These are phyloP conservation scores for Congeria kusceri DNA, from an alignment of 2,888 invertebrate genomes.

Conservation along the genomic window DNA sequence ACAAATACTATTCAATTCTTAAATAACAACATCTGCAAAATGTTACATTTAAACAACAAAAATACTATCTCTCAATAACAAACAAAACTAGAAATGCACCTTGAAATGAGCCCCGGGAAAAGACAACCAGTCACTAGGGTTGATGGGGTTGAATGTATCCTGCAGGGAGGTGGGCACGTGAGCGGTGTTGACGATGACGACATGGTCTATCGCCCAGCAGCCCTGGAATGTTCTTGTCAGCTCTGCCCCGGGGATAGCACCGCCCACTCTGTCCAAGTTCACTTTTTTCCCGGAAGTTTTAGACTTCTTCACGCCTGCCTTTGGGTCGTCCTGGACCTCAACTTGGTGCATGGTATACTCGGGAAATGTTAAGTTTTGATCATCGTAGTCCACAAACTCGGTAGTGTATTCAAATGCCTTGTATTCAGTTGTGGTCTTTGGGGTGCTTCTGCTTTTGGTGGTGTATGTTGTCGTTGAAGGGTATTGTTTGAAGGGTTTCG, in stretches of 20 bases:
- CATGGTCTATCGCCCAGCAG: conserved; percentile 85
- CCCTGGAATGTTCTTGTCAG: conserved; percentile 74
- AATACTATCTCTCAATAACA: conserved; percentile 55
- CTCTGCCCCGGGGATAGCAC: conserved; percentile 32
- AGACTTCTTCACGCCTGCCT: neutral
- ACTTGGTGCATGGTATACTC: conserved; percentile 21
- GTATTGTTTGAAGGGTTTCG: neutral
- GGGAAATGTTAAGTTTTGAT: no score
- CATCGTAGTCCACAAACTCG: no score
- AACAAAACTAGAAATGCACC: no score
- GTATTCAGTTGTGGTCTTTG: neutral
- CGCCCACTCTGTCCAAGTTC: neutral
- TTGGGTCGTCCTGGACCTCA: neutral
- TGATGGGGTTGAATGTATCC: conserved; percentile 85
- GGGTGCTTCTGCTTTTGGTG: neutral
- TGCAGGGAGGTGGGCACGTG: conserved; percentile 76
- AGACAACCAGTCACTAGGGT: conserved; percentile 85
- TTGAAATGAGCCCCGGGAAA: conserved; percentile 85
- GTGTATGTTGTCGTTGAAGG: conserved; percentile 4
- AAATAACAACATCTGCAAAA: no score
- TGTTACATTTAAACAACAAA: no score
- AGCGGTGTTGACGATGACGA: conserved; percentile 83
- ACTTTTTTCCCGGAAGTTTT: no score
- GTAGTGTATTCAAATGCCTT: neutral
- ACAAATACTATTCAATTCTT: no score